Evolutionary conservation across 2,113 vertebrate species (phyloP), one percentile per base, ranked within the genome.

Genomic region (Lophius piscatorius): DNA sequence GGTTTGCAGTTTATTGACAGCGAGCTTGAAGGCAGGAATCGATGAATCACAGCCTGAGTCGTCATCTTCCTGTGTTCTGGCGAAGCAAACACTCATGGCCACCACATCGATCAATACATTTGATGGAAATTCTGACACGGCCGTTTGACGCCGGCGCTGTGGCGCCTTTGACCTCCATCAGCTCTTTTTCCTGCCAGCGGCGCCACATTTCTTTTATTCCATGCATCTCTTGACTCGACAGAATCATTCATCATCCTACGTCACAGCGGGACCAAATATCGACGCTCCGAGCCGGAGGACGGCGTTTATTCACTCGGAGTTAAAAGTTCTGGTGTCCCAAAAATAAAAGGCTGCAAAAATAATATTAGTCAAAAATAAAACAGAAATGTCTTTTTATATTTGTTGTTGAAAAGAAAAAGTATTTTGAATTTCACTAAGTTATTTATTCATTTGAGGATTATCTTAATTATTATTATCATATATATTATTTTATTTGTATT

Each of bases 1-100:
- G 26, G 13, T 10, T 58, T 29, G 54, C 47, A 45, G 17, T 46
- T 39, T 33, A 49, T 63, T 44, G 68, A 44, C 54, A 21, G 7
- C 4, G 9, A 45, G 24, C 54, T 52, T 21, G 1, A 0, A 14
- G 61, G 4, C 4, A 26, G 36, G 7, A 28, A 55, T 67, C 62
- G 34, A 28, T 64, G 12, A 55, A 31, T 44, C 9, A 48, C 48
- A 59, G 52, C 69, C 54, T 31, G 21, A 34, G 16, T 9, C 1
- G 6, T 21, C 42, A 26, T 63, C 46, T 42, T 28, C 34, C 45
- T 24, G 23, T 24, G 29, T 54, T 31, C 45, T 48, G 28, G 20
- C 40, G 49, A 17, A 18, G 29, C 42, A 29, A 42, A 44, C 38
- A 8, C 40, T 36, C 28, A 17, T 13, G 56, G 54, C 48, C 28